Base-by-base conservation (phyloP, 1,140 invertebrate species). In the Lasioglossum baleicum region DNA sequence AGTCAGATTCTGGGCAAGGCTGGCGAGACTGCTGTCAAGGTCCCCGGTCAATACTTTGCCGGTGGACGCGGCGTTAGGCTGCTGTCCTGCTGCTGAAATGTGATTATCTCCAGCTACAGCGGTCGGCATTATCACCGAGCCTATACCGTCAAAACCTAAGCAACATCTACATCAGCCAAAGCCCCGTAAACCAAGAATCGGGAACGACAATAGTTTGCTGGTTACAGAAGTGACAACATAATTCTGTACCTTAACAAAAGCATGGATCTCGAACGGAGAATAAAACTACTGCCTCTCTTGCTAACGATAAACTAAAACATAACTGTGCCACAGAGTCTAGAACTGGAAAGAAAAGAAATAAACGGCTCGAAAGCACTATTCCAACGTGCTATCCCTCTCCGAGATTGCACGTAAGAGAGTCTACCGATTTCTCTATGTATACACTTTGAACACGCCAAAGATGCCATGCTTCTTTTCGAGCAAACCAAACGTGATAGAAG, bases 1-100 rank as follows among this genome's bases (percentile, higher is more conserved):
- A 89, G 96, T 96, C 74, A 99, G 95, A 94, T 98, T 99, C 93
- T 98, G 96, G 79, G 97, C 98, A 81, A 99, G 93, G 75, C 96
- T 96, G 68, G 97, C 97, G 64, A 99, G 94, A 87, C 97, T 98
- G 74, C 97, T 97, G 92, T 99, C 97, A 88, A 99, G 94, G 93
- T 99, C 98, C 69, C 97, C 97, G 31, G 97, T 98, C 80, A 99
- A 94, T 78, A 98, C 96, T 92, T 96, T 97, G 40, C 95, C 94
- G 65, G 93, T 94, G 87, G 87, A 6, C 65, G 91, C 80, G 75
- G 90, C 83, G 80, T 93, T 94, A 58, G 90, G 90, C 77, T 93
- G 93, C 77, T 94, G 94, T 81, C 92, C 91, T 79, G 91, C 84
- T 89, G 90, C 89, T 90, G 87, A 85, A 91, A 90, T 76, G 83